These are phyloP conservation scores for Ciconia boyciana DNA, from an alignment of 2,113 vertebrate genomes.

Conservation along the genomic window DNA sequence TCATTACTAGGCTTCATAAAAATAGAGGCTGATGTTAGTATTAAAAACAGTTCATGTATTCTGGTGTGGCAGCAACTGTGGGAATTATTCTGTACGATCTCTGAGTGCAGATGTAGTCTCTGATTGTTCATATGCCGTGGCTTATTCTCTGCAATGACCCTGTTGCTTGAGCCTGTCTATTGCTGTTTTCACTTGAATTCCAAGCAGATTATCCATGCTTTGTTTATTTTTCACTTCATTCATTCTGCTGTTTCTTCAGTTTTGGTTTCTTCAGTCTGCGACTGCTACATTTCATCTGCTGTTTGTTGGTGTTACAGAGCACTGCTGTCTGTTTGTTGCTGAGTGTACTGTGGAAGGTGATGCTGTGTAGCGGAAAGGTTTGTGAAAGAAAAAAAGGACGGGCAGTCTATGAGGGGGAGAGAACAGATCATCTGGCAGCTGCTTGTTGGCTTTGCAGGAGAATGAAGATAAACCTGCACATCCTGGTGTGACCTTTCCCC, in stretches of 20 bases:
- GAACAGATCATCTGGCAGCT: background rate
- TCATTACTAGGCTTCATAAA: background rate
- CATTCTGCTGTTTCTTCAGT: background rate
- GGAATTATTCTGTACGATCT: background rate
- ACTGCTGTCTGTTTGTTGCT: background rate
- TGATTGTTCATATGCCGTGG: background rate
- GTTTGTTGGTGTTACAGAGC: background rate
- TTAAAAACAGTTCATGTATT: background rate
- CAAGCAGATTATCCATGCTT: background rate
- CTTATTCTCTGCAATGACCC: background rate
- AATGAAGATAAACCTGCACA: background rate
- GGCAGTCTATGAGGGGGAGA: fast-evolving
- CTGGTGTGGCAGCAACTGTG: background rate
- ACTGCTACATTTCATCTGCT: background rate
- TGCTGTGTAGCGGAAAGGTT: background rate
- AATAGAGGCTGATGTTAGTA: background rate
- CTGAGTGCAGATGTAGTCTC: background rate
- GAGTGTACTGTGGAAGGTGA: background rate
- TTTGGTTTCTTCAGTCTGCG: background rate
- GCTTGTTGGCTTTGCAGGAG: background rate
- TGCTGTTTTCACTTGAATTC: background rate
- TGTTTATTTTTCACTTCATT: background rate
- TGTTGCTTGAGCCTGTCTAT: background rate
- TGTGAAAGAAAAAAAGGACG: background rate
- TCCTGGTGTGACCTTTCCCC: background rate